Conservation (phyloP, 2,797 vertebrate genomes). For the Sarcoramphus papa region DNA sequence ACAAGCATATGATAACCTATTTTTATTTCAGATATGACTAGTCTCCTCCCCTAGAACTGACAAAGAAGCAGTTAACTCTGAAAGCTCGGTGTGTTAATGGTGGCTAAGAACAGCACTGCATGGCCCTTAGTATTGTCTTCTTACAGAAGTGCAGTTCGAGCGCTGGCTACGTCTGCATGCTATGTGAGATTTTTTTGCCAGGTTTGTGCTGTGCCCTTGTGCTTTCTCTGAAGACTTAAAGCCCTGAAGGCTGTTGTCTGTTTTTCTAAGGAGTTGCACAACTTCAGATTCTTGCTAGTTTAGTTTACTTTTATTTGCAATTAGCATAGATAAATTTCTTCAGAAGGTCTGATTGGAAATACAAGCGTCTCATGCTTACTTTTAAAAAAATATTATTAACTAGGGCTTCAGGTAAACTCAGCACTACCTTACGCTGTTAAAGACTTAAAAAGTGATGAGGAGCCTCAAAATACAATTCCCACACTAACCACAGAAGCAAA, state of each 20-base stretch:
- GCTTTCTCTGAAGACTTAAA: not conserved
- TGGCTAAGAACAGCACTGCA: not conserved
- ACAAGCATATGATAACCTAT: not conserved
- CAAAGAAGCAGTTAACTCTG: constrained; percentile 12
- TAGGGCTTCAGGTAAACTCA: not conserved
- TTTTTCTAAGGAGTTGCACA: not conserved
- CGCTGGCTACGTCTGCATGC: not conserved
- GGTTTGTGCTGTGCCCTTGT: not conserved
- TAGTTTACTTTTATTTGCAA: not conserved
- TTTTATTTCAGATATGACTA: constrained; percentile 9
- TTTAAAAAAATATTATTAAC: not conserved
- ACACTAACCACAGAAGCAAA: not conserved
- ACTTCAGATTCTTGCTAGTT: not conserved
- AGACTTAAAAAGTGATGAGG: not conserved
- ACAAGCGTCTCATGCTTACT: not conserved
- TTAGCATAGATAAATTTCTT: not conserved
- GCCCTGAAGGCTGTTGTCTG: not conserved
- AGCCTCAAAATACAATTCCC: not conserved
- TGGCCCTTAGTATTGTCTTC: not conserved
- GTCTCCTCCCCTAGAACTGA: not conserved
- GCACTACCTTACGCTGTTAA: not conserved
- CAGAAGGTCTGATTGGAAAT: not conserved
- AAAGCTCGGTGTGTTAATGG: not conserved
- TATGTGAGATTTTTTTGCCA: not conserved
- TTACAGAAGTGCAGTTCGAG: not conserved